Base-by-base conservation (phyloP, 2,113 vertebrate genomes). In the Otus sunia region DNA sequence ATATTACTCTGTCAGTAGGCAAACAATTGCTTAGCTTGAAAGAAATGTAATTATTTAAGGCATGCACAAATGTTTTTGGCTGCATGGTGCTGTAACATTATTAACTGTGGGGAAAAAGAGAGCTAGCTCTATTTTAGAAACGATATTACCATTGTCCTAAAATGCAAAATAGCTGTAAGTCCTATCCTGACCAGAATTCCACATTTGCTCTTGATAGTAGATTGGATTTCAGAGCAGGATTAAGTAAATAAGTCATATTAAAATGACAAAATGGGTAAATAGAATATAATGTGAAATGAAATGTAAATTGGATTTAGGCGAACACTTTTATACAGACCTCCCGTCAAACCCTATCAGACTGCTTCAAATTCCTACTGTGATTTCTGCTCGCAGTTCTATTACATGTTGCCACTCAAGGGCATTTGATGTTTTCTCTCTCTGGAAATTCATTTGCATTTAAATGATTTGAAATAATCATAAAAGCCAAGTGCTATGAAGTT, bases 371-470 rank as follows among this genome's bases (percentile, higher is more conserved):
- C 98, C 97, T 96, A 96, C 74, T 82, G 98, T 98, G 97, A 97
- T 97, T 98, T 98, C 96, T 36, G 75, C 47, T 95, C 36, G 74
- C 83, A 84, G 97, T 98, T 98, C 97, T 97, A 98, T 98, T 98
- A 98, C 98, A 97, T 97, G 97, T 98, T 98, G 97, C 98, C 97
- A 98, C 98, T 99, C 98, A 98, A 99, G 98, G 98, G 98, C 98
- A 98, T 98, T 98, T 97, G 98, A 98, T 99, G 98, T 98, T 98
- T 98, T 98, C 97, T 98, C 97, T 98, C 97, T 98, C 97, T 98
- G 98, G 97, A 99, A 98, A 98, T 98, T 98, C 98, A 99, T 99
- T 99, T 99, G 98, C 98, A 98, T 99, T 98, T 98, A 98, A 98
- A 98, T 99, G 98, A 99, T 98, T 98, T 98, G 97, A 98, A 98